Conservation (phyloP, 2,113 vertebrate genomes). For the Lophochroa leadbeateri region DNA sequence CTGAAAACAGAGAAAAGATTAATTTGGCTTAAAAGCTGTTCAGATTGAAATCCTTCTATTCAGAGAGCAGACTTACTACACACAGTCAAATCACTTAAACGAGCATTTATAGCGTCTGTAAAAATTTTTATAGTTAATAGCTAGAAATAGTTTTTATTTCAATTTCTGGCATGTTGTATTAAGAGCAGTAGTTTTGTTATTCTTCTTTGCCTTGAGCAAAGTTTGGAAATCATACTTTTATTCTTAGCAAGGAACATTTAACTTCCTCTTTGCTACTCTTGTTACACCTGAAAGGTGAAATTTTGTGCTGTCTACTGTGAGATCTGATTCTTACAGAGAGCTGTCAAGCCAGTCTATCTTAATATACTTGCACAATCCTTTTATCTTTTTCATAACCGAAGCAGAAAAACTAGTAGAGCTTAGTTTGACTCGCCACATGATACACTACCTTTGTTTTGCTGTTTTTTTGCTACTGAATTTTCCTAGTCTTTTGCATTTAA, state of each 20-base stretch:
- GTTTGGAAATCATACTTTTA: background rate
- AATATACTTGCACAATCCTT: background rate
- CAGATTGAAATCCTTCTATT: background rate
- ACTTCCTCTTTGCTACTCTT: background rate
- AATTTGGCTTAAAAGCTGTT: background rate
- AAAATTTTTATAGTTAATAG: background rate
- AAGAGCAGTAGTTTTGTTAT: background rate
- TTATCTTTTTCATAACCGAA: background rate
- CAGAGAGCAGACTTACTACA: background rate
- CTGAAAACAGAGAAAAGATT: background rate
- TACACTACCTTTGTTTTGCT: background rate
- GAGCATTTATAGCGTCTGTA: background rate
- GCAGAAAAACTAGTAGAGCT: background rate
- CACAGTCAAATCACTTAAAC: background rate
- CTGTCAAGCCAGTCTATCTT: background rate
- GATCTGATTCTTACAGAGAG: background rate
- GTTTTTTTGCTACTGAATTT: background rate
- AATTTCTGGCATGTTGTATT: background rate
- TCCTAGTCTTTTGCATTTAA: background rate
- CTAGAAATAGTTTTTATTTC: background rate
- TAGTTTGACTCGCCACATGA: background rate
- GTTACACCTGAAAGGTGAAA: background rate
- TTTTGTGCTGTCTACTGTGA: background rate
- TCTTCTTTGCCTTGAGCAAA: background rate
- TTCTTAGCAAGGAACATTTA: background rate